Base-by-base conservation (phyloP, 1,140 invertebrate species). In the Caenorhabditis brenneri region DNA sequence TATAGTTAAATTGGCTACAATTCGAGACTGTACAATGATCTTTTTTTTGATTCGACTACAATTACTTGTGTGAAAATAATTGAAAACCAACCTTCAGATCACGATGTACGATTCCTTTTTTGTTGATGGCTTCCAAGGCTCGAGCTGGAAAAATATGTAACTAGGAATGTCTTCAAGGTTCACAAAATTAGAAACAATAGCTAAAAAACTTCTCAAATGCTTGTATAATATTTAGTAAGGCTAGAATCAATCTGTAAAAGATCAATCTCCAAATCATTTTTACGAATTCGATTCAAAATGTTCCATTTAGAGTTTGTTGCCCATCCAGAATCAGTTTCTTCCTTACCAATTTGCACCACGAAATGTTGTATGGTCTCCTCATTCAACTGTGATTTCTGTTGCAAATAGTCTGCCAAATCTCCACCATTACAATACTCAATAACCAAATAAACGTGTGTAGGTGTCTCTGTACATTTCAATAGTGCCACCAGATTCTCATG, bases 351-450 rank as follows among this genome's bases (percentile, higher is more conserved):
- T 92, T 99, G 97, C 87, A 94, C 93, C 46, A 99, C 93, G 93
- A 99, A 99, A 86, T 96, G 93, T 83, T 96, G 93, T 87, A 99
- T 98, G 1, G 97, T 99, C 89, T 96, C 95, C 92, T 99, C 97
- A 92, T 95, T 97, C 0, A 99, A 93, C 27, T 96, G 97, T 69
- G 96, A 95, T 92, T 96, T 96, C 49, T 93, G 94, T 90, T 94
- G 94, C 84, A 99, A 93, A 93, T 98, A 99, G 93, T 99, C 97
- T 33, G 96, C 96, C 90, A 99, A 93, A 92, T 99, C 97, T 15
- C 97, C 97, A 60, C 97, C 97, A 94, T 99, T 99, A 92, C 97
- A 99, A 92, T 97, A 99, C 94, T 97, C 97, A 96, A 98, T 98
- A 88, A 98, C 96, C 86, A 98, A 93, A 93, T 95, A 97, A 83